Evolutionary conservation across 2,888 invertebrate genomes (phyloP).

Genomic region (Dynastes tityus): DNA sequence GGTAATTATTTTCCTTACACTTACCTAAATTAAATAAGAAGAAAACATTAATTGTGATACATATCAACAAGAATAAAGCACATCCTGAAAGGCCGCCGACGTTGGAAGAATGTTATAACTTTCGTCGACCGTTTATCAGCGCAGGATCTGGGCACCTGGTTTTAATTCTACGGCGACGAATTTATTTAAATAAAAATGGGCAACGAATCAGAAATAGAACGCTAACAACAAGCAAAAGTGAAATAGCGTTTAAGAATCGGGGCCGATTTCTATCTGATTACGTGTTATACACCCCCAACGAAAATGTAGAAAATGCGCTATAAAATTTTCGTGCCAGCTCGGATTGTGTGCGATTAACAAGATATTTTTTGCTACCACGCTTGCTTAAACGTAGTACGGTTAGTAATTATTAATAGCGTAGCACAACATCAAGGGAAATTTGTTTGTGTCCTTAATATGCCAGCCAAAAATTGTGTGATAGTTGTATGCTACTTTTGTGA

Average conservation of each 20-base stretch:
- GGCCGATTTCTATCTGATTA: constrained; percentile 31
- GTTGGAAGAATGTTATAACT: constrained; percentile 21
- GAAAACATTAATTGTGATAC: constrained; percentile 24
- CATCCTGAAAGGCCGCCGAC: constrained; percentile 13
- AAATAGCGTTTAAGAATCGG: constrained; percentile 41
- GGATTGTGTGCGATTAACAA: constrained; percentile 36
- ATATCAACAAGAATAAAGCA: constrained; percentile 22
- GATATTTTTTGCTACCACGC: constrained; percentile 25
- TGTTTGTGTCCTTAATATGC: neutral
- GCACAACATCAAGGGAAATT: neutral
- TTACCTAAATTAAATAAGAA: constrained; percentile 13
- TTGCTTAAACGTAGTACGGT: neutral
- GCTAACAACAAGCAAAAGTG: constrained; percentile 27
- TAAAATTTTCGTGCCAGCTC: constrained; percentile 39
- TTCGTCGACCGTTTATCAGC: constrained; percentile 34
- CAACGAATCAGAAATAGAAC: constrained; percentile 35
- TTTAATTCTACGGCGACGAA: constrained; percentile 13
- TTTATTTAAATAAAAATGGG: constrained; percentile 39
- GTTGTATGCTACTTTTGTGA: too few relatives aligned
- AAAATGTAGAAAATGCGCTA: constrained; percentile 10
- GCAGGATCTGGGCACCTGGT: constrained; percentile 14
- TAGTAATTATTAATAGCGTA: neutral
- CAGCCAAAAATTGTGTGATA: too few relatives aligned
- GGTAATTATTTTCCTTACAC: constrained; percentile 10
- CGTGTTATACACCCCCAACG: constrained; percentile 13